These are phyloP conservation scores for Eristalis pertinax DNA, from an alignment of 2,888 invertebrate genomes.

Conservation along the genomic window DNA sequence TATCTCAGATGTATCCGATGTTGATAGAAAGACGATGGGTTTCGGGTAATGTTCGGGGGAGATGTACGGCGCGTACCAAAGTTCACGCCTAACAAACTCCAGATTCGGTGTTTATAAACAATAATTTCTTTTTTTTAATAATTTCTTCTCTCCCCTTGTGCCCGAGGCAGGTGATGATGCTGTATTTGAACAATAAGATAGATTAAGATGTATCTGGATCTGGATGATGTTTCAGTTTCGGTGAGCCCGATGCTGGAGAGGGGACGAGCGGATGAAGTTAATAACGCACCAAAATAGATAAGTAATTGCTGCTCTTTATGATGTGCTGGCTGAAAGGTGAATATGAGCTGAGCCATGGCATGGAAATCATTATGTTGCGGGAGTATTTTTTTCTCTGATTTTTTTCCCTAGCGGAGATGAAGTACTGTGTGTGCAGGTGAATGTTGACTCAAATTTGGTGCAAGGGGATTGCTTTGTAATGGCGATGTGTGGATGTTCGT, in stretches of 20 bases:
- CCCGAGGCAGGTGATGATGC: constrained; percentile 12
- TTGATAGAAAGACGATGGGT: constrained; percentile 67
- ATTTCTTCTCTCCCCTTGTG: constrained; percentile 16
- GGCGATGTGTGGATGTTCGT: too few relatives aligned
- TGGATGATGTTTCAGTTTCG: background rate
- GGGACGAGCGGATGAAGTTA: background rate
- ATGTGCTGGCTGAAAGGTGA: constrained; percentile 4
- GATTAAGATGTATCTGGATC: constrained; percentile 33
- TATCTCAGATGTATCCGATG: constrained; percentile 64
- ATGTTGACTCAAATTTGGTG: too few relatives aligned
- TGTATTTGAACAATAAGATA: constrained; percentile 17
- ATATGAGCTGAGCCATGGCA: background rate
- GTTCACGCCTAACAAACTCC: constrained; percentile 61
- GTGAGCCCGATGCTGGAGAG: background rate
- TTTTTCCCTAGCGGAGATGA: background rate
- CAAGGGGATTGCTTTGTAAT: too few relatives aligned
- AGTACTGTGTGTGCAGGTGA: background rate
- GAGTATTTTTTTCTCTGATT: background rate
- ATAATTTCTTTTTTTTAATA: constrained; percentile 58
- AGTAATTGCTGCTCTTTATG: constrained; percentile 12
- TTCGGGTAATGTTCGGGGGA: constrained; percentile 57
- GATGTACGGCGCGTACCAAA: constrained; percentile 40
- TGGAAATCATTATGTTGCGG: background rate
- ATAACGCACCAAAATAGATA: constrained; percentile 18
- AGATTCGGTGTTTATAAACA: constrained; percentile 65